Percentiles rank a stretch among this genome's conserved stretches.
Conservation (phyloP, 2,113 vertebrate species). For the Rana temporaria region DNA sequence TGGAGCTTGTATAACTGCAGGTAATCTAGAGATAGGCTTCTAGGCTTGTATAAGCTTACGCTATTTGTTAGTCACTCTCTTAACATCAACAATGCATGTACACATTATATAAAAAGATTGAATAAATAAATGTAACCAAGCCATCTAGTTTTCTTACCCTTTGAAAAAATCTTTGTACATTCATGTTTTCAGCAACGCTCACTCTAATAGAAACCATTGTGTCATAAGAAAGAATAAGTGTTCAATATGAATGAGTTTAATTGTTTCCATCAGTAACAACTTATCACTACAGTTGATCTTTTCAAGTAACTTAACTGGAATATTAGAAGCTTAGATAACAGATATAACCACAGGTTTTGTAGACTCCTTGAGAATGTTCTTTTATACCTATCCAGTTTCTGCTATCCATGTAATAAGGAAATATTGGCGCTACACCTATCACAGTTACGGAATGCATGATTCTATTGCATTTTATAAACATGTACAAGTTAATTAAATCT, state of each 20-base stretch:
- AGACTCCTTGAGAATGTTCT: neutral
- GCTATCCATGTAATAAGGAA: neutral
- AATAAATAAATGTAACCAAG: too few species aligned
- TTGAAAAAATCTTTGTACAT: neutral
- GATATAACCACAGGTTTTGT: neutral
- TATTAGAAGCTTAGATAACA: constrained; percentile 34
- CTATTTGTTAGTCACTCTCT: too few species aligned
- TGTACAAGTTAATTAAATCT: too few species aligned
- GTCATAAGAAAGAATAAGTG: neutral
- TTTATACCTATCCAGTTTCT: neutral
- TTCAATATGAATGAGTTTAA: constrained; percentile 17
- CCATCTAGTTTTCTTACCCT: neutral
- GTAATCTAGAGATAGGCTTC: too few species aligned
- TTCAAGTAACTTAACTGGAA: constrained; percentile 14
- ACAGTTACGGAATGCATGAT: neutral
- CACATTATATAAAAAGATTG: too few species aligned
- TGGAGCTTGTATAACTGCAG: too few species aligned
- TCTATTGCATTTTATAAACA: neutral
- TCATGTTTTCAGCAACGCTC: neutral
- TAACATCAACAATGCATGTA: too few species aligned
- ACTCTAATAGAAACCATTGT: neutral
- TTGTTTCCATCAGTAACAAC: constrained; percentile 7
- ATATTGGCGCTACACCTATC: neutral
- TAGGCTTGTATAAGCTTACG: too few species aligned
- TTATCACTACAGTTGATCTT: constrained; percentile 6